Evolutionary conservation across 1,140 invertebrate species (phyloP).

Genomic region (Pararge aegeria): DNA sequence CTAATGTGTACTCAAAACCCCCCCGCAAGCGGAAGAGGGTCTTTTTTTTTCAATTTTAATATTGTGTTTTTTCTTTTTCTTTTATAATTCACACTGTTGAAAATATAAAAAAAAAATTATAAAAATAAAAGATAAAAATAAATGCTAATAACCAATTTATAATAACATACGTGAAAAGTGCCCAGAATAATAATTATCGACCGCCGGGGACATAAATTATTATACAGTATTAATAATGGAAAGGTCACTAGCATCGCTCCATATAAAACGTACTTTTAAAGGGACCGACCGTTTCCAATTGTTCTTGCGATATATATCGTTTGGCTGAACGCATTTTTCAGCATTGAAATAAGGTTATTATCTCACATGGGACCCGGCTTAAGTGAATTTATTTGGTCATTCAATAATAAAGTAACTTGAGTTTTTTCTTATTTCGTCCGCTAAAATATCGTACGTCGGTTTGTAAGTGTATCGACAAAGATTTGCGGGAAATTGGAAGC

Average conservation of each 20-base stretch:
- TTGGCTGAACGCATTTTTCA: conserved; percentile 40
- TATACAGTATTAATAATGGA: conserved; percentile 42
- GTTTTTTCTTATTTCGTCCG: conserved; percentile 49
- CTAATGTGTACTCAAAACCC: too few relatives aligned
- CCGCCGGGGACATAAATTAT: too few relatives aligned
- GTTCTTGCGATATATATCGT: conserved; percentile 49
- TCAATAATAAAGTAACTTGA: conserved; percentile 56
- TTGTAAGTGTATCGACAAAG: conserved; percentile 52
- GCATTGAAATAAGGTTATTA: conserved; percentile 64
- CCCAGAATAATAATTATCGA: too few relatives aligned
- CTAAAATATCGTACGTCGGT: conserved; percentile 54
- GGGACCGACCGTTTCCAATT: conserved; percentile 36
- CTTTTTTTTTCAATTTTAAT: too few relatives aligned
- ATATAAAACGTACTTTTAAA: conserved; percentile 33
- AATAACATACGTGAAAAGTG: too few relatives aligned
- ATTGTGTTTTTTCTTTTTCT: too few relatives aligned
- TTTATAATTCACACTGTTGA: too few relatives aligned
- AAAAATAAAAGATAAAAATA: too few relatives aligned
- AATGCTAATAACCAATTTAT: too few relatives aligned
- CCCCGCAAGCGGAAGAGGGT: too few relatives aligned
- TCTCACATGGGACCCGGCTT: conserved; percentile 48
- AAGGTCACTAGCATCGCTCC: conserved; percentile 41
- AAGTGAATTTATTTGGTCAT: conserved; percentile 68
- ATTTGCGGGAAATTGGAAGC: conserved; percentile 1
- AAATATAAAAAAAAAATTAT: too few relatives aligned